Evolutionary conservation across 2,888 invertebrate genomes (phyloP).

Genomic region (Scelioninae gen. 2): DNA sequence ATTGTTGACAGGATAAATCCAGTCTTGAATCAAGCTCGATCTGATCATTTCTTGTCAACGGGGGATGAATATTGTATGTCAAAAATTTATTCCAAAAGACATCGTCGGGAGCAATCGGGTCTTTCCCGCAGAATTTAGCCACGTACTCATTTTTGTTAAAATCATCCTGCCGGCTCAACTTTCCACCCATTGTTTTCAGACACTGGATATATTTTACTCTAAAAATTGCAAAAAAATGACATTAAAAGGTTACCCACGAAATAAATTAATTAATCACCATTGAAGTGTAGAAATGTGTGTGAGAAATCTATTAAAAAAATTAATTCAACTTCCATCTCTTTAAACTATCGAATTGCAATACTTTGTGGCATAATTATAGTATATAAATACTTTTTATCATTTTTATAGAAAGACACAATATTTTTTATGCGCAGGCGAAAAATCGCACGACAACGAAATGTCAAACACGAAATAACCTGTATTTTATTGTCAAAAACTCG

Average conservation of each 20-base stretch:
- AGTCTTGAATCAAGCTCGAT: slow-evolving; percentile 84
- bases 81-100: slow-evolving; percentile 96
- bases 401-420: not conserved
- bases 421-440: not conserved
- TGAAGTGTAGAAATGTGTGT: not conserved
- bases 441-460: not conserved
- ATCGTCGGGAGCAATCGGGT: slow-evolving; percentile 89
- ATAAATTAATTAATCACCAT: too few relatives aligned
- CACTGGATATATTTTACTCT: not conserved
- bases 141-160: slow-evolving; percentile 88
- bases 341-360: not conserved
- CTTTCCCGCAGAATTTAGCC: slow-evolving; percentile 85
- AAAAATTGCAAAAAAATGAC: not conserved
- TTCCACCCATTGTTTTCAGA: slow-evolving; percentile 82
- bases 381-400: not conserved
- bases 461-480: slow-evolving; percentile 26
- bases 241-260: not conserved
- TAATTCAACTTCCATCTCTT: too few relatives aligned
- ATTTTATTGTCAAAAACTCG: slow-evolving; percentile 10
- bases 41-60: slow-evolving; percentile 82
- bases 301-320: not conserved
- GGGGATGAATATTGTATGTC: slow-evolving; percentile 91
- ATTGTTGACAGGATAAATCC: slow-evolving; percentile 83
- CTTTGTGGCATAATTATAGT: not conserved
- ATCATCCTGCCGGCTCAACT: slow-evolving; percentile 87